Conservation (phyloP, 1,140 invertebrate genomes). For the Hydropsyche tenuis region DNA sequence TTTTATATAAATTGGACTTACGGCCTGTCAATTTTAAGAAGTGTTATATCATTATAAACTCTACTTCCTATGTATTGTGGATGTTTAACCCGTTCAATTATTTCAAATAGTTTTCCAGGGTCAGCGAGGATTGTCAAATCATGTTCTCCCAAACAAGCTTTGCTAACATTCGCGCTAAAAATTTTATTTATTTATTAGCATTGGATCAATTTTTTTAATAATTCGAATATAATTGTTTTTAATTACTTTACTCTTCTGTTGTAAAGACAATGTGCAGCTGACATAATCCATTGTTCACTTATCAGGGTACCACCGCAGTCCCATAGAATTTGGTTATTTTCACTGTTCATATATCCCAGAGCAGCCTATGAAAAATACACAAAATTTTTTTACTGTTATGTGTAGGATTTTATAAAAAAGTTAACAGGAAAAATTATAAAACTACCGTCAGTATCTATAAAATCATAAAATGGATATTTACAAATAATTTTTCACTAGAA, state of each 20-base stretch:
- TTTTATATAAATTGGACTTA: constrained; percentile 21
- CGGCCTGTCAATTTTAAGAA: constrained; percentile 52
- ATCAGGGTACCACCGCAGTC: constrained; percentile 52
- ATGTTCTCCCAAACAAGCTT: constrained; percentile 30
- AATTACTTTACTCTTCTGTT: neutral
- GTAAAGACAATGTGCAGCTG: constrained; percentile 51
- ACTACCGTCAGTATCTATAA: too few species aligned
- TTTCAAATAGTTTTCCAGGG: constrained; percentile 13
- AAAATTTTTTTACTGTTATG: neutral
- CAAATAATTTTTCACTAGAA: neutral
- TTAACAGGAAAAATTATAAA: too few species aligned
- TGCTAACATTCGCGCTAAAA: constrained; percentile 15
- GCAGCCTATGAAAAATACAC: constrained; percentile 1
- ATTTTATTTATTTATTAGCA: neutral
- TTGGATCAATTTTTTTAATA: too few species aligned
- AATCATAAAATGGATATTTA: neutral
- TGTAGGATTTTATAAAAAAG: too few species aligned
- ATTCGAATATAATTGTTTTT: too few species aligned
- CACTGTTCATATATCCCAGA: neutral
- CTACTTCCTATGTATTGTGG: constrained; percentile 43
- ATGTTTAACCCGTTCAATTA: constrained; percentile 22
- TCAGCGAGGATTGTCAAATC: constrained; percentile 2
- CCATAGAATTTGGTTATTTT: constrained; percentile 23
- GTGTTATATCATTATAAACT: constrained; percentile 55
- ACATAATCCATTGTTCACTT: constrained; percentile 46